Base-by-base conservation (phyloP, 2,888 invertebrate species). In the Chrysopilus asiliformis region DNA sequence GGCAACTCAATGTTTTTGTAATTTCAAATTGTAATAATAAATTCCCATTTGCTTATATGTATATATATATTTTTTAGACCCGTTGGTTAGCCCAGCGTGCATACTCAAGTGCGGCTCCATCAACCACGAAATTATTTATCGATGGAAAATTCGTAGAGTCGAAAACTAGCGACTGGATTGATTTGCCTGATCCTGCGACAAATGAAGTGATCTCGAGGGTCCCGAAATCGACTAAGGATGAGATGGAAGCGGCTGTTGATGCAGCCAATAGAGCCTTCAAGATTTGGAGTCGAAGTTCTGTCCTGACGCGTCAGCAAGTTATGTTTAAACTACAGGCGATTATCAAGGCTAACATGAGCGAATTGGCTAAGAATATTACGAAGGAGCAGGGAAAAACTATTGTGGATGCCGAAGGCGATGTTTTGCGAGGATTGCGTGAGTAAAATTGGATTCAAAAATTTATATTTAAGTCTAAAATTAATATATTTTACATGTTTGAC, bases 341-440 rank as follows among this genome's bases (percentile, higher is more conserved):
- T 20, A 78, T 95, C 50, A 78, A 85, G 56, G 74, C 80, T 33
- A 90, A 95, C 57, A 79, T 90, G 71, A 78, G 82, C 65, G 79
- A 82, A 56, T 61, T 98, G 47, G 94, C 97, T 0, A 79, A 79
- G 45, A 89, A 79, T 59, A 86, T 99, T 43, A 97, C 97, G 2
- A 66, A 72, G 48, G 98, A 99, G 58, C 97, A 98, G 65, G 98
- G 98, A 37, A 98, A 98, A 62, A 98, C 98, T 0, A 67, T 90
- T 44, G 77, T 80, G 9, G 98, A 98, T 67, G 97, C 98, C 1
- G 94, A 97, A 60, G 98, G 98, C 25, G 98, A 99, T 66, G 95
- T 98, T 3, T 73, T 91, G 41, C 74, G 98, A 57, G 98, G 98
- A 42, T 73, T 98, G 41, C 98, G 91, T 91, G 70, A 79, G 86